These are phyloP conservation scores for Benitochromis conjunctus DNA, from an alignment of 2,113 vertebrate genomes.

Conservation along the genomic window DNA sequence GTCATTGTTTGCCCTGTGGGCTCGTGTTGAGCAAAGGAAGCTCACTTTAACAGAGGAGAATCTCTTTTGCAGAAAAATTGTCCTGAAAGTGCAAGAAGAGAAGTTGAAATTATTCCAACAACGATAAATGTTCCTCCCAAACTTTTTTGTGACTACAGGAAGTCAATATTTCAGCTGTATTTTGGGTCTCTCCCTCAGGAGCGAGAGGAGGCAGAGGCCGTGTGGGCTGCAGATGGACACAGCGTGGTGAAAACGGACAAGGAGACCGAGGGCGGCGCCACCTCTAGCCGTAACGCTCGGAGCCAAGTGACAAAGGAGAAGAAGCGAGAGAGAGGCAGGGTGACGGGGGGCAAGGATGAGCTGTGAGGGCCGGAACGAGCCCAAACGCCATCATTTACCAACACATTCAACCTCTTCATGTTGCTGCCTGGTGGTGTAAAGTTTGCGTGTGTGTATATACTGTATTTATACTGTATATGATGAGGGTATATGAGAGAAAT, in stretches of 20 bases:
- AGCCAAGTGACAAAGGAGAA: slow-evolving; percentile 59
- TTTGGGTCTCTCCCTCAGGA: slow-evolving; percentile 54
- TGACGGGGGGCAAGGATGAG: slow-evolving; percentile 66
- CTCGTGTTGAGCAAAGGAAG: background rate
- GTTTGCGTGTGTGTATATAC: slow-evolving; percentile 16
- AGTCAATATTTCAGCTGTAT: background rate
- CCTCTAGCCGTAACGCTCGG: slow-evolving; percentile 51
- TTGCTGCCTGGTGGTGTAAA: background rate
- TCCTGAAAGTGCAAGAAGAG: background rate
- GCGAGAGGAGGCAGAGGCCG: slow-evolving; percentile 71
- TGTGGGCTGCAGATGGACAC: slow-evolving; percentile 66
- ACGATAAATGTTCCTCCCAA: background rate
- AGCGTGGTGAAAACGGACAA: slow-evolving; percentile 45
- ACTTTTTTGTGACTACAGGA: background rate
- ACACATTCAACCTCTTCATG: background rate
- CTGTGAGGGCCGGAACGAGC: slow-evolving; percentile 51
- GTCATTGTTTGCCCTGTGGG: background rate
- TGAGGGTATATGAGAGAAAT: background rate
- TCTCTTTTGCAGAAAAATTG: background rate
- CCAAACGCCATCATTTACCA: background rate
- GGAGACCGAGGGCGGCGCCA: slow-evolving; percentile 10
- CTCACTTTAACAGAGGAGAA: background rate
- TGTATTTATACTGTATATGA: slow-evolving; percentile 38
- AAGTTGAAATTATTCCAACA: background rate
- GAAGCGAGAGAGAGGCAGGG: slow-evolving; percentile 57